Percentiles rank a stretch among this genome's conserved stretches.
These are phyloP conservation scores for Aphaenogaster rudis DNA, from an alignment of 1,140 invertebrate genomes.

Conservation along the genomic window DNA sequence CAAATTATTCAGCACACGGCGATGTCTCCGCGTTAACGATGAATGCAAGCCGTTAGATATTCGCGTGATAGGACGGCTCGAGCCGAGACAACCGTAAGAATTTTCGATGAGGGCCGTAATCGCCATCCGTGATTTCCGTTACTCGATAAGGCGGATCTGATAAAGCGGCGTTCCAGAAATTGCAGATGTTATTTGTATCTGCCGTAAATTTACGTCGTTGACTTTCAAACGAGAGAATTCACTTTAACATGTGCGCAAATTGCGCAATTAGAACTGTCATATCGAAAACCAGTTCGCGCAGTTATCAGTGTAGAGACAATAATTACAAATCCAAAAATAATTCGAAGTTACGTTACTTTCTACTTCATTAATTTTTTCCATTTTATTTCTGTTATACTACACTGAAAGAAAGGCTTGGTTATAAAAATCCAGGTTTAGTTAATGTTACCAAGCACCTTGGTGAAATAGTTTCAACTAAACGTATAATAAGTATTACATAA, in stretches of 20 bases:
- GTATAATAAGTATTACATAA: no score
- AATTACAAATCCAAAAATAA: neutral
- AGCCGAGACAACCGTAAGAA: conserved; percentile 55
- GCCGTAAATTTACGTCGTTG: neutral
- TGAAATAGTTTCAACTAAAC: no score
- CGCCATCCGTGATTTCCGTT: conserved; percentile 10
- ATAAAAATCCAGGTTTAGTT: no score
- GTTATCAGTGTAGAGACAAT: no score
- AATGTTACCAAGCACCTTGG: no score
- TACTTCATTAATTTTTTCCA: neutral
- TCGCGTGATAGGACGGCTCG: conserved; percentile 60
- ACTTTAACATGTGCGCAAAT: neutral
- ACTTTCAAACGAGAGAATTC: neutral
- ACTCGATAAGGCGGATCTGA: conserved; percentile 53
- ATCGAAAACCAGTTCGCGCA: neutral
- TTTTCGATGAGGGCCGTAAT: conserved; percentile 61
- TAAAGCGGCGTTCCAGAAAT: conserved; percentile 39
- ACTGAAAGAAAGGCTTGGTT: no score
- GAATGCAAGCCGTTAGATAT: conserved; percentile 59
- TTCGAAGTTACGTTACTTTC: neutral
- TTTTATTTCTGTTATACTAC: neutral
- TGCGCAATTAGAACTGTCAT: neutral
- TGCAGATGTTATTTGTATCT: conserved; percentile 23
- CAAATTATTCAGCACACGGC: conserved; percentile 74
- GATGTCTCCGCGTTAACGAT: conserved; percentile 68